Conservation (phyloP, 2,113 vertebrate species). For the Crocuta crocuta region DNA sequence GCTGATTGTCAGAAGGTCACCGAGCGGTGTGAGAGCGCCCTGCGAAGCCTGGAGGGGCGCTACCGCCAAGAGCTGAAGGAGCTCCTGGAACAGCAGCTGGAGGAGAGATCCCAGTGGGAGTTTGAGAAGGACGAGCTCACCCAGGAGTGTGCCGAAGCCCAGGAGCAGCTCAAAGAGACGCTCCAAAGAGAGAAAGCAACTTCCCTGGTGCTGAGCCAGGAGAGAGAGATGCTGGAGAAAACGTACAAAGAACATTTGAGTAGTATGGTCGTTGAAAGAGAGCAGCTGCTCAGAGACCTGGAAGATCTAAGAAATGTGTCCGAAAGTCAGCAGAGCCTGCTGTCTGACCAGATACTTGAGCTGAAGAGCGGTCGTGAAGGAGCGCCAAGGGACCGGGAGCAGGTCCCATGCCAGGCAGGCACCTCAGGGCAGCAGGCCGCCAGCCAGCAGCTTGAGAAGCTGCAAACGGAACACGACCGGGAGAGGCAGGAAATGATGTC, state of each 20-base stretch:
- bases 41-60: slow-evolving; percentile 87
- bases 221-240: slow-evolving; percentile 87
- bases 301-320: slow-evolving; percentile 75
- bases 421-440: slow-evolving; percentile 71
- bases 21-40: slow-evolving; percentile 85
- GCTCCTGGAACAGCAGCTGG: slow-evolving; percentile 82
- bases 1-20: slow-evolving; percentile 87
- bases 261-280: slow-evolving; percentile 84
- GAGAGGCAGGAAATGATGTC: slow-evolving; percentile 87
- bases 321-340: slow-evolving; percentile 86
- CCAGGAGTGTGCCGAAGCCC: slow-evolving; percentile 85
- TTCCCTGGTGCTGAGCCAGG: slow-evolving; percentile 80
- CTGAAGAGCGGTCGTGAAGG: slow-evolving; percentile 84
- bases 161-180: slow-evolving; percentile 79
- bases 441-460: slow-evolving; percentile 84
- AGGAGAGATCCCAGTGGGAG: slow-evolving; percentile 90
- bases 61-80: slow-evolving; percentile 87
- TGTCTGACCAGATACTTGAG: slow-evolving; percentile 85
- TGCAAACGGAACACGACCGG: slow-evolving; percentile 83
- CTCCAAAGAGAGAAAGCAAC: slow-evolving; percentile 84
- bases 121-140: slow-evolving; percentile 87
- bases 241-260: slow-evolving; percentile 86
- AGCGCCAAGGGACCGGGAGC: slow-evolving; percentile 84
- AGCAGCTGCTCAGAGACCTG: slow-evolving; percentile 89
- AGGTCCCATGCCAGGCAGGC: slow-evolving; percentile 78